phyloP scores from a whole-genome alignment of 2,888 invertebrate species.

The Schizaphis graminum region DNA sequence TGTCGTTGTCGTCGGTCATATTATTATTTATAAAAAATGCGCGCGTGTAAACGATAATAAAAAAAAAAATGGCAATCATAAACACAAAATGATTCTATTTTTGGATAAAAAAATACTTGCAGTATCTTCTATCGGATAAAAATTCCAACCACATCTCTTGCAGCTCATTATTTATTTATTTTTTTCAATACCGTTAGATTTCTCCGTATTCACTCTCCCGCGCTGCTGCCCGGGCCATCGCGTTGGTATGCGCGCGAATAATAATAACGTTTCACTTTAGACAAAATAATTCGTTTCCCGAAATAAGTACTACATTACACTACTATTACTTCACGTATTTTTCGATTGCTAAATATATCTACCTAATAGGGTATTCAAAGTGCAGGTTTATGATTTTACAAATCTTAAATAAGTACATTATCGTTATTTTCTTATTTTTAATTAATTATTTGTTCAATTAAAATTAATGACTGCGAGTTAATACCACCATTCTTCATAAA shows the following conservation, averaged over 20 bases:
- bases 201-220: constrained; percentile 1
- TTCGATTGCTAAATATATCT: background rate
- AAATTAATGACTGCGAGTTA: background rate
- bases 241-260: background rate
- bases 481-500: background rate
- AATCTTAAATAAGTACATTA: background rate
- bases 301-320: background rate
- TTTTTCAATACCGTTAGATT: background rate
- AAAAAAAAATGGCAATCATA: background rate
- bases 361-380: background rate
- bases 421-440: background rate
- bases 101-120: background rate
- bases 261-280: background rate
- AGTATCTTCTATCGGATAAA: background rate
- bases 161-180: background rate
- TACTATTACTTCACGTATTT: background rate
- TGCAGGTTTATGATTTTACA: background rate
- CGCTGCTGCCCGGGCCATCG: background rate
- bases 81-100: background rate
- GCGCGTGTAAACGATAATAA: background rate
- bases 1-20: background rate
- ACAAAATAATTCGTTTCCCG: background rate
- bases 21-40: constrained; percentile 6
- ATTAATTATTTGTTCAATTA: background rate
- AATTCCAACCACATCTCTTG: background rate